Evolutionary conservation across 1,140 invertebrate species (phyloP).

Genomic region (Drosophila ironensis): DNA sequence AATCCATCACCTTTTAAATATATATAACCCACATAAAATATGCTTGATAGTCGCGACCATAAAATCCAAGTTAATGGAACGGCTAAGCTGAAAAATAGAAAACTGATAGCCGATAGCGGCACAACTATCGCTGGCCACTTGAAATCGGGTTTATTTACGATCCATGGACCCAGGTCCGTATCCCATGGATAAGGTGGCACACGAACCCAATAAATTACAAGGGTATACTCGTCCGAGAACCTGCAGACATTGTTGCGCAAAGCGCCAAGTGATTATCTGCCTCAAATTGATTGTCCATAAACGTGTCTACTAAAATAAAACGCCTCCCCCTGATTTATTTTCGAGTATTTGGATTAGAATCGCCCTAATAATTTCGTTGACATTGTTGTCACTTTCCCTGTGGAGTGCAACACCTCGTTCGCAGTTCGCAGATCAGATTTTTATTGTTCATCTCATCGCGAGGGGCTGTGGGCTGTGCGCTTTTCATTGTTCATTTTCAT

Average conservation of each 20-base stretch:
- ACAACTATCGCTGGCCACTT: slow-evolving; percentile 33
- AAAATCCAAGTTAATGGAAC: neutral
- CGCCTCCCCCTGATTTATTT: neutral
- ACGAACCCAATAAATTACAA: slow-evolving; percentile 68
- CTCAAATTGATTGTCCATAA: slow-evolving; percentile 19
- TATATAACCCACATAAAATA: slow-evolving; percentile 37
- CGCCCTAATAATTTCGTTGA: slow-evolving; percentile 6
- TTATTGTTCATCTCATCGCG: slow-evolving; percentile 15
- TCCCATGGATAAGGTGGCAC: slow-evolving; percentile 38
- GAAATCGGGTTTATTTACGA: slow-evolving; percentile 56
- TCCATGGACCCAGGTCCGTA: neutral
- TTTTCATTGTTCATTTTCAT: slow-evolving; percentile 58
- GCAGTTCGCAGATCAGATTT: slow-evolving; percentile 25
- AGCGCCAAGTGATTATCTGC: slow-evolving; percentile 8
- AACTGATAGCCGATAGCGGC: slow-evolving; percentile 35
- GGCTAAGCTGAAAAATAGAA: slow-evolving; percentile 13
- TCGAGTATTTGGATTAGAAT: neutral
- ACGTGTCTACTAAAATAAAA: neutral
- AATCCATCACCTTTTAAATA: slow-evolving; percentile 34
- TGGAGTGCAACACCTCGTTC: slow-evolving; percentile 30
- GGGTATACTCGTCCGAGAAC: neutral
- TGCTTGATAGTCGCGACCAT: slow-evolving; percentile 20
- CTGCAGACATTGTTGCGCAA: slow-evolving; percentile 6
- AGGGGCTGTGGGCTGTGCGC: too few species aligned
- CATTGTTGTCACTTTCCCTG: slow-evolving; percentile 11